Evolutionary conservation across 2,113 vertebrate genomes (phyloP).

Genomic region (Gyps fulvus): DNA sequence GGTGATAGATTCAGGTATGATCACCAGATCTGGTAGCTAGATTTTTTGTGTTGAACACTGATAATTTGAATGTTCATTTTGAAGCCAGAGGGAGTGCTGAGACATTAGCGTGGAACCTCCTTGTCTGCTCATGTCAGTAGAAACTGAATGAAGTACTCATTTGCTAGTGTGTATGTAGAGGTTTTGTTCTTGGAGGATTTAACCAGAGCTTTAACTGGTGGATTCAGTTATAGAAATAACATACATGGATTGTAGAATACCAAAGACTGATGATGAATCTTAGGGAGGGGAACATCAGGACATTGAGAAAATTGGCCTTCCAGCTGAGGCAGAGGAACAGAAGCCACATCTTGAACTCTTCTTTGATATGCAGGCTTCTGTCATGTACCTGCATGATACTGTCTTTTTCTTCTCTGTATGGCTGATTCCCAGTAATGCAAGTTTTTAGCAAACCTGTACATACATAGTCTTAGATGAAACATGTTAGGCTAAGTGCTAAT

Average conservation of each 20-base stretch:
- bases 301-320: neutral
- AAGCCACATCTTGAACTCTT: neutral
- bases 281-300: neutral
- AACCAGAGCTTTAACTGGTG: neutral
- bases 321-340: neutral
- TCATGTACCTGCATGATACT: neutral
- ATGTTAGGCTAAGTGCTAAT: neutral
- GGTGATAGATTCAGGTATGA: neutral
- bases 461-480: neutral
- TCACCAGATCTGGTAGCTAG: neutral
- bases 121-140: neutral
- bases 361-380: neutral
- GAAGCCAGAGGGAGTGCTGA: neutral
- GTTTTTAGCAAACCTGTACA: neutral
- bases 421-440: neutral
- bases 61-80: neutral
- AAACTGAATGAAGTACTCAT: neutral
- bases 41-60: neutral
- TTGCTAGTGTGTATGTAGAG: neutral
- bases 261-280: neutral
- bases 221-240: neutral
- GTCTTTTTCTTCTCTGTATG: neutral
- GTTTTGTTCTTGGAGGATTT: neutral
- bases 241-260: neutral
- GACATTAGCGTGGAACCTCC: accelerated